Conservation (phyloP, 2,797 vertebrate species). For the Falco peregrinus region DNA sequence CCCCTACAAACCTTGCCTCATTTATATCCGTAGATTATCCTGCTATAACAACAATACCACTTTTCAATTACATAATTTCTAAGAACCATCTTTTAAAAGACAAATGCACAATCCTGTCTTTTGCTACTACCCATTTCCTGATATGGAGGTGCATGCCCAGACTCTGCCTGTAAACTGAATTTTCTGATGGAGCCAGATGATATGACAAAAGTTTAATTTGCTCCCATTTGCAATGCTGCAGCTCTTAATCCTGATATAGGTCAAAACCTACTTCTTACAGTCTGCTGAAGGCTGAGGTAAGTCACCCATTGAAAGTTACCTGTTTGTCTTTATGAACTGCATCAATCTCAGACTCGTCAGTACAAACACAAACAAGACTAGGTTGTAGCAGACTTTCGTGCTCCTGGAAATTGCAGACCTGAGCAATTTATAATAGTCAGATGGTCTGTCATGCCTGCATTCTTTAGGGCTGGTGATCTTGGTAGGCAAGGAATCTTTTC, state of each 20-base stretch:
- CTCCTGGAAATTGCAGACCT: background rate
- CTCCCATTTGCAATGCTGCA: slow-evolving; percentile 21
- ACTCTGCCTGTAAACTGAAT: background rate
- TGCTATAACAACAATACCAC: background rate
- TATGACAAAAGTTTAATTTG: slow-evolving; percentile 31
- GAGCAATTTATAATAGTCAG: slow-evolving; percentile 3
- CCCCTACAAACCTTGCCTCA: background rate
- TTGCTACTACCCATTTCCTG: background rate
- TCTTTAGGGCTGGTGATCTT: background rate
- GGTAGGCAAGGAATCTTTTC: background rate
- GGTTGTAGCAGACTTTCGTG: background rate
- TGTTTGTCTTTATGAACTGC: slow-evolving; percentile 39
- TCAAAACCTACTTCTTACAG: slow-evolving; percentile 30
- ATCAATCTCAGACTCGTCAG: slow-evolving; percentile 36
- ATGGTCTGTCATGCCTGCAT: background rate
- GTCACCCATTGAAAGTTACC: background rate
- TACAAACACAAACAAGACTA: background rate
- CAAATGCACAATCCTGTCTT: background rate
- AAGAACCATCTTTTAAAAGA: background rate
- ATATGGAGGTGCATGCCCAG: background rate
- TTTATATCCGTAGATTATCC: background rate
- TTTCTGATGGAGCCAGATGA: background rate
- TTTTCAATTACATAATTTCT: background rate
- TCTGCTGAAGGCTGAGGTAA: slow-evolving; percentile 23
- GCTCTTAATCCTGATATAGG: slow-evolving; percentile 36